phyloP scores from a whole-genome alignment of 2,113 vertebrate genomes.

The Mirounga angustirostris region DNA sequence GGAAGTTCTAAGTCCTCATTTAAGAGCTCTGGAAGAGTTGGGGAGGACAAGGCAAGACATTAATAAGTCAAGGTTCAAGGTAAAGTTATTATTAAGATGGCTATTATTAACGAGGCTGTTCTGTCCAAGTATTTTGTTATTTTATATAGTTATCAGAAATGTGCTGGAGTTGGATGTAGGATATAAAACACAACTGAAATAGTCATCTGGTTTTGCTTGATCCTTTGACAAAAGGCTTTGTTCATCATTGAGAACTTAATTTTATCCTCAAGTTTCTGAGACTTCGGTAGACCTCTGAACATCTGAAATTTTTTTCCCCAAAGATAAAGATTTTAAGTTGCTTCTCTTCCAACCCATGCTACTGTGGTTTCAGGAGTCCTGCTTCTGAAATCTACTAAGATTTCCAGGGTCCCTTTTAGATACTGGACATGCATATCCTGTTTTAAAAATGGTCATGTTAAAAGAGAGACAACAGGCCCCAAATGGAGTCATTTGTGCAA shows the following conservation, averaged over 20 bases:
- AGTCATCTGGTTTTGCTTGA: neutral
- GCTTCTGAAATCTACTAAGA: neutral
- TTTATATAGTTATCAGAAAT: neutral
- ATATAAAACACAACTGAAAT: neutral
- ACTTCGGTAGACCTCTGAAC: neutral
- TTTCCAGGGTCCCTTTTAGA: neutral
- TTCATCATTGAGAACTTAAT: neutral
- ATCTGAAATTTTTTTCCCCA: neutral
- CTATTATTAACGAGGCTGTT: neutral
- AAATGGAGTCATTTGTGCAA: neutral
- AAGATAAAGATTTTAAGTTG: slow-evolving; percentile 7
- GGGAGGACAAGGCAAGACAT: neutral
- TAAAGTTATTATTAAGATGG: neutral
- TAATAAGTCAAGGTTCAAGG: neutral
- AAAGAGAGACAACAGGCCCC: neutral
- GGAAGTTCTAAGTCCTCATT: neutral
- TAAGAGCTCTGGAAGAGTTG: neutral
- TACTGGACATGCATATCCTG: neutral
- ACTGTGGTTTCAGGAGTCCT: neutral
- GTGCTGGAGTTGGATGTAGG: neutral
- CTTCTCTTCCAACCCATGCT: neutral
- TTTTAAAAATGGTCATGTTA: neutral
- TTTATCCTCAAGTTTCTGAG: neutral
- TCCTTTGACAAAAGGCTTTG: neutral
- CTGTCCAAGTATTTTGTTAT: neutral